These are phyloP conservation scores for Calcarius lapponicus DNA, from an alignment of 2,797 vertebrate genomes.

Conservation along the genomic window DNA sequence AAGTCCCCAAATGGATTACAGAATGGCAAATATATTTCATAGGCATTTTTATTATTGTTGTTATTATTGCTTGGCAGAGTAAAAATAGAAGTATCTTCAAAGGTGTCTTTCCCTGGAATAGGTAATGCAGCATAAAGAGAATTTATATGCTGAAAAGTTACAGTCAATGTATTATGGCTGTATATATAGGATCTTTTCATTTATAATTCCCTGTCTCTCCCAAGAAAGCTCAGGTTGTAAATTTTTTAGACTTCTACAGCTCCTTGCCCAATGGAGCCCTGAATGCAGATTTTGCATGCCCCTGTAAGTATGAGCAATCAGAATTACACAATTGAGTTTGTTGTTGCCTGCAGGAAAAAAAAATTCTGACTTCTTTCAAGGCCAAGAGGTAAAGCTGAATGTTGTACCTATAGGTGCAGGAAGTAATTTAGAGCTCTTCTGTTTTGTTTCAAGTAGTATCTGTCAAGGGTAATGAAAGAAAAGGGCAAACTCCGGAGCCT, in stretches of 20 bases:
- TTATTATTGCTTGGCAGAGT: background rate
- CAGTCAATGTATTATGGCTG: background rate
- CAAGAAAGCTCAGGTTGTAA: background rate
- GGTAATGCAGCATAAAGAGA: background rate
- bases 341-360: background rate
- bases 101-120: background rate
- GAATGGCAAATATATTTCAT: background rate
- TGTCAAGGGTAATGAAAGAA: background rate
- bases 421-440: background rate
- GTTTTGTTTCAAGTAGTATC: background rate
- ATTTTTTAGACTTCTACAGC: background rate
- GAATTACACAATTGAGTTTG: background rate
- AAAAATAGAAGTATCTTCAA: conserved; percentile 12
- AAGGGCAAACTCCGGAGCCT: background rate
- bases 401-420: background rate
- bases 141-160: conserved; percentile 1
- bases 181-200: background rate
- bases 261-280: background rate
- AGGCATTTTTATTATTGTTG: conserved; percentile 20
- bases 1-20: background rate
- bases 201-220: background rate
- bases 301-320: background rate
- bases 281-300: background rate
- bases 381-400: background rate
- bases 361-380: background rate